Evolutionary conservation across 2,888 invertebrate species (phyloP).

Genomic region (Ptychoptera albimana): DNA sequence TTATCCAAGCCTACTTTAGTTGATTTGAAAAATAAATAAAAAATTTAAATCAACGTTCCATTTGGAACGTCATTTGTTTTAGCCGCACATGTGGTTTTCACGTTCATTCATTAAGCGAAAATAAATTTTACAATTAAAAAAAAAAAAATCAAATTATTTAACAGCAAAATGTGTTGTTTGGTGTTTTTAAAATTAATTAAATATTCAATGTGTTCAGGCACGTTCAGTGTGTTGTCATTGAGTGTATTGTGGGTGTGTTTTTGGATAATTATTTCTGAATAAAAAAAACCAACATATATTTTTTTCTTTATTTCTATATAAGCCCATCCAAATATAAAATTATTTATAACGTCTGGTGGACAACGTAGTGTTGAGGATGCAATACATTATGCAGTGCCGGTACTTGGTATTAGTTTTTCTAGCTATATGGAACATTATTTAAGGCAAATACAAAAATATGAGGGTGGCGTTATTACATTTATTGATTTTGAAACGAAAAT

Average conservation of each 20-base stretch:
- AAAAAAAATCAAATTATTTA: too few species aligned
- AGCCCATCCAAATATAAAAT: slow-evolving; percentile 14
- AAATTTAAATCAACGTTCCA: too few species aligned
- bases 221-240: too few species aligned
- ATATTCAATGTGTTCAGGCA: too few species aligned
- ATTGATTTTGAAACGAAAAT: slow-evolving; percentile 14
- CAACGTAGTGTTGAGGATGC: slow-evolving; percentile 17
- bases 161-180: background rate
- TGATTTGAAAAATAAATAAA: too few species aligned
- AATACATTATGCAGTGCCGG: slow-evolving; percentile 16
- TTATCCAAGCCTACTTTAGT: too few species aligned
- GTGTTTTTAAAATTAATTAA: too few species aligned
- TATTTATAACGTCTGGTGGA: slow-evolving; percentile 16
- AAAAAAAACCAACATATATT: background rate
- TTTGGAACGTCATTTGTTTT: too few species aligned
- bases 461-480: slow-evolving; percentile 13
- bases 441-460: slow-evolving; percentile 14
- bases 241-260: too few species aligned
- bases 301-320: slow-evolving; percentile 5
- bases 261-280: background rate
- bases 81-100: background rate
- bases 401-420: slow-evolving; percentile 15
- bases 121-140: too few species aligned
- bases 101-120: too few species aligned
- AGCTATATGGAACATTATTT: slow-evolving; percentile 16